Evolutionary conservation across 2,888 invertebrate species (phyloP).

Genomic region (Drosophila paramelanica): DNA sequence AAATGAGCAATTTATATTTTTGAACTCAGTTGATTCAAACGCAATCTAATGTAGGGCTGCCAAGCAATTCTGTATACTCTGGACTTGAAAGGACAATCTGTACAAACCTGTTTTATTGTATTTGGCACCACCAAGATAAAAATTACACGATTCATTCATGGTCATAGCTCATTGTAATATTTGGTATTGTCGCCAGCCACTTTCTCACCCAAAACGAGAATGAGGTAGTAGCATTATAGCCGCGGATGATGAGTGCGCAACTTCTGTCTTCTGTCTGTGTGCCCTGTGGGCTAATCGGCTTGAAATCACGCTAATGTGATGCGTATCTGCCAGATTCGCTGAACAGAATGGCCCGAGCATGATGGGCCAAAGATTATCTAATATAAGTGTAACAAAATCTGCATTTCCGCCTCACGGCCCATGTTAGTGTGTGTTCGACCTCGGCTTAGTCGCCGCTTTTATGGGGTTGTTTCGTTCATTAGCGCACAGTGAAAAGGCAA

Average conservation of each 20-base stretch:
- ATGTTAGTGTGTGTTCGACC: background rate
- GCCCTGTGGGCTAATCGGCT: conserved; percentile 61
- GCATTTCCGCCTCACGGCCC: conserved; percentile 34
- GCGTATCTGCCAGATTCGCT: conserved; percentile 55
- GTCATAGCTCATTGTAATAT: conserved; percentile 10
- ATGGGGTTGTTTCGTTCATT: conserved; percentile 33
- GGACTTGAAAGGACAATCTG: background rate
- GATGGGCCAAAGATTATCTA: conserved; percentile 41
- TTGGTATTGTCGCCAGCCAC: background rate
- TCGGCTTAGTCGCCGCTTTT: background rate
- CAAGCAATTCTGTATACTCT: background rate
- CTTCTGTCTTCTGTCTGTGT: conserved; percentile 10
- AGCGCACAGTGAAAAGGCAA: conserved; percentile 23
- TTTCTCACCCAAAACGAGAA: conserved; percentile 4
- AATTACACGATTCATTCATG: conserved; percentile 2
- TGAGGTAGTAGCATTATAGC: conserved; percentile 51
- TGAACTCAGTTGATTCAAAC: too few species aligned
- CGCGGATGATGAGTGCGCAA: conserved; percentile 52
- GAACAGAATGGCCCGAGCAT: conserved; percentile 29
- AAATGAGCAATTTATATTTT: too few species aligned
- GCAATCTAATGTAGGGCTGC: too few species aligned
- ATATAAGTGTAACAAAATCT: conserved; percentile 57
- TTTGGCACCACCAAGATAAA: background rate
- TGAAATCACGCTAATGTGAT: conserved; percentile 74
- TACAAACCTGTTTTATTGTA: background rate